Evolutionary conservation across 30 jellyfish, hydroid and myxozoan genomes (phyloP).

Genomic region (Turritopsis dohrnii): DNA sequence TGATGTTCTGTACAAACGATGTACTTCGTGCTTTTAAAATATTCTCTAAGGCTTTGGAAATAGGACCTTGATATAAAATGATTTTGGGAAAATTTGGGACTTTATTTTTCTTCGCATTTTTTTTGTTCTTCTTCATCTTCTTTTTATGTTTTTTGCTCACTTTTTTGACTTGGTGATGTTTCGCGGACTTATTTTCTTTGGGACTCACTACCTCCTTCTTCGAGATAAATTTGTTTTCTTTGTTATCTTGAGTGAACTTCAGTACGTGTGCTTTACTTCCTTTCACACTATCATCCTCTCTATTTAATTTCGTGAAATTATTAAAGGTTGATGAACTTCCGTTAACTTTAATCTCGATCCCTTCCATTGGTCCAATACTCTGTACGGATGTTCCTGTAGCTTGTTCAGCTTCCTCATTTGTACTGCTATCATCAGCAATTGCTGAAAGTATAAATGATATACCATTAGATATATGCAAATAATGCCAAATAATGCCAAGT

Average conservation of each 20-base stretch:
- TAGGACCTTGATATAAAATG: slow-evolving; percentile 57
- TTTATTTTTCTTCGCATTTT: slow-evolving; percentile 3
- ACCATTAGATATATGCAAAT: too few relatives aligned
- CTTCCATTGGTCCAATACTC: slow-evolving; percentile 32
- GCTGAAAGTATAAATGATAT: background rate
- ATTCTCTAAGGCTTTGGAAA: slow-evolving; percentile 64
- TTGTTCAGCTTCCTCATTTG: background rate
- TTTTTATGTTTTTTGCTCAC: background rate
- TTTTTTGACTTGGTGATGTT: background rate
- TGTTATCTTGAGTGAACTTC: background rate
- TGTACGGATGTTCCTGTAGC: background rate
- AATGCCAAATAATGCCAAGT: too few relatives aligned
- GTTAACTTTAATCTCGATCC: slow-evolving; percentile 3
- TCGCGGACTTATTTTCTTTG: background rate
- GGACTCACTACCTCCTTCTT: slow-evolving; percentile 5
- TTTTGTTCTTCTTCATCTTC: slow-evolving; percentile 2
- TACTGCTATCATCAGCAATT: background rate
- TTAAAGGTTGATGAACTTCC: slow-evolving; percentile 20
- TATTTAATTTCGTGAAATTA: slow-evolving; percentile 17
- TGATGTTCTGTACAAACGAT: background rate
- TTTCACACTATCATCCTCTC: background rate
- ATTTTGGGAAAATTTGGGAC: slow-evolving; percentile 32
- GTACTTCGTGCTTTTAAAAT: slow-evolving; percentile 42
- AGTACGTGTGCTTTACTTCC: background rate
- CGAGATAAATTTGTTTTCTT: background rate